Evolutionary conservation across 2,888 invertebrate genomes (phyloP).

Genomic region (Oligia strigilis): DNA sequence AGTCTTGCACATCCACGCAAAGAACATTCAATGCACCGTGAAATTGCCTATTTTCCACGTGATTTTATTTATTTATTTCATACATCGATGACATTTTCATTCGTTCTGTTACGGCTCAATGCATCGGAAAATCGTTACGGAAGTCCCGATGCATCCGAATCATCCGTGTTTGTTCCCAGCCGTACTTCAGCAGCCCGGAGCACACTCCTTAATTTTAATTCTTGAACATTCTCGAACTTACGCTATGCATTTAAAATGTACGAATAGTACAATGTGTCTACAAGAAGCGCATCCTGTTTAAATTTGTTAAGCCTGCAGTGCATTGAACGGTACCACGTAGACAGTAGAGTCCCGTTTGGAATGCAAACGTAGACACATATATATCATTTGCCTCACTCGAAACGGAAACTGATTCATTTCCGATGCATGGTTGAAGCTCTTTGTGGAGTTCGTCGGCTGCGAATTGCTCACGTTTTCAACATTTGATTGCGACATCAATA

Average conservation of each 20-base stretch:
- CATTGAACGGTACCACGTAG: constrained; percentile 74
- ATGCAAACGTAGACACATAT: constrained; percentile 76
- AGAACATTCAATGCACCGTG: constrained; percentile 89
- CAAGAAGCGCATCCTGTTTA: constrained; percentile 77
- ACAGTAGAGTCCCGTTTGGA: constrained; percentile 78
- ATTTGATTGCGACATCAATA: constrained; percentile 89
- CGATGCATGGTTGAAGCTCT: constrained; percentile 89
- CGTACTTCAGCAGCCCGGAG: constrained; percentile 59
- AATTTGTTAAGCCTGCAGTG: constrained; percentile 70
- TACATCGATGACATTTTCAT: constrained; percentile 86
- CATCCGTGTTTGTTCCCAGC: constrained; percentile 63
- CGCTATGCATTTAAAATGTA: constrained; percentile 79
- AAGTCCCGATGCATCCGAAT: constrained; percentile 64
- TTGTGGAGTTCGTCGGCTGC: constrained; percentile 87
- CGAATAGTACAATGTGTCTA: constrained; percentile 77
- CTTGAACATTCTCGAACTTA: constrained; percentile 75
- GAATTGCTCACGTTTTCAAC: constrained; percentile 89
- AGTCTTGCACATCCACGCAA: constrained; percentile 82
- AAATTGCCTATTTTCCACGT: constrained; percentile 90
- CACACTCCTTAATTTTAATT: constrained; percentile 77
- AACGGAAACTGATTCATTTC: constrained; percentile 90
- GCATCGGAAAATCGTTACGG: constrained; percentile 77
- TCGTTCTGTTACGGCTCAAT: constrained; percentile 76
- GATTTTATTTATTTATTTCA: constrained; percentile 90
- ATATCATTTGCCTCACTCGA: constrained; percentile 86